Evolutionary conservation across 2,797 vertebrate genomes (phyloP), one percentile per base, ranked within the genome.

Genomic region (Harpagifer antarcticus): DNA sequence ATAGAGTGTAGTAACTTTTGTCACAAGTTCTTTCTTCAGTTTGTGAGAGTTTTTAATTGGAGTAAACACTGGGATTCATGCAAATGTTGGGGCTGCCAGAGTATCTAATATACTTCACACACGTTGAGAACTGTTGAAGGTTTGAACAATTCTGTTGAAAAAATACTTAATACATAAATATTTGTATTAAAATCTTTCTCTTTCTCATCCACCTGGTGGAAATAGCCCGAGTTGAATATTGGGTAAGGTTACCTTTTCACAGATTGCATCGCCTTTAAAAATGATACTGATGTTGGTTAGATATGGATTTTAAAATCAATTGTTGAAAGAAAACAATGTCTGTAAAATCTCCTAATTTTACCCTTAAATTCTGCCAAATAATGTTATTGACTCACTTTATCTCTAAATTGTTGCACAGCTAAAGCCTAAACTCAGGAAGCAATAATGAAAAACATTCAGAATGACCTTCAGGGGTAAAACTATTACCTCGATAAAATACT

Each of bases 401-500:
- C 43, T 62, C 14, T 13, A 66, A 37, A 9, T 68, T 63, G 59
- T 47, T 45, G 63, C 72, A 56, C 33, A 42, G 58, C 56, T 76
- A 20, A 57, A 75, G 58, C 49, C n/a, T 72, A 77, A 80, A 62
- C 43, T 69, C 19, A 48, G 45, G 48, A 72, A 69, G 67, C 31
- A 68, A 69, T 85, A 60, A 91, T 87, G 82, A 73, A 83, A 87
- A 86, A 79, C 55, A 90, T 68, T 73, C 20, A 62, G 40, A 82
- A 65, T 75, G 81, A 90, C 90, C 90, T 93, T 91, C 85, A 87
- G 74, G 68, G 71, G 54, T 74, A 68, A 52, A 74, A 85, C 77
- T 81, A 80, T 90, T 84, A 88, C 68, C 62, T 57, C 60, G 80
- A 90, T 91, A 87, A 92, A 87, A 89, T 84, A 89, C 76, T 74